Evolutionary conservation across 2,888 invertebrate species (phyloP), one percentile per base, ranked within the genome.

Genomic region (Autographa gamma): DNA sequence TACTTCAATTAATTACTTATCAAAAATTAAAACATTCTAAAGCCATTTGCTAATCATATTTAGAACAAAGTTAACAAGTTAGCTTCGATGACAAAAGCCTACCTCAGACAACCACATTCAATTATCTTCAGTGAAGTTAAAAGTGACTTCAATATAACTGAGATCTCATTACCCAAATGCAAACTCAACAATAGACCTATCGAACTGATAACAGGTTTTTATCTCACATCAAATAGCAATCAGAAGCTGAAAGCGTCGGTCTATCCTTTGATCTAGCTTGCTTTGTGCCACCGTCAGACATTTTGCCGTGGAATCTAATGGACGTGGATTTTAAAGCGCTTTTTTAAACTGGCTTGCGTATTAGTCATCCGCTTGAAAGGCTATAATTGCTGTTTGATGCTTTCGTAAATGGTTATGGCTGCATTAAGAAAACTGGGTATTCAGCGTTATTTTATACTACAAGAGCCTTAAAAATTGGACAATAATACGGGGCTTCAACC

Each of bases 201-300:
- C 73, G 75, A 83, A 80, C 69, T 78, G 76, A 80, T 82, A 80
- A 77, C 81, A 77, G 79, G 66, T 66, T 76, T 79, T 79, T 81
- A 81, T 83, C 79, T 80, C 73, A 73, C 80, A 82, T 85, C 82
- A 83, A 80, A 85, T 76, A 79, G 79, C 84, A 82, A 84, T 85
- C 84, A 77, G 76, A 62, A 68, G 52, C 66, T 66, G 65, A 77
- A 69, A 79, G 71, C 76, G 63, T 41, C 63, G 58, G 60, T 34
- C 72, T 63, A 79, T 79, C 76, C 81, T 83, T 83, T 83, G 79
- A 79, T 82, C 77, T 75, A 63, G 66, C 70, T 69, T 69, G 68
- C 76, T 83, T 85, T 85, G 85, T 82, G 78, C 67, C 54, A 60
- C 71, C 63, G 74, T 38, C 77, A 63, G 73, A 69, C 76, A 80